Evolutionary conservation across 2,113 vertebrate species (phyloP), one percentile per base, ranked within the genome.

Genomic region (Brienomyrus longianalis): DNA sequence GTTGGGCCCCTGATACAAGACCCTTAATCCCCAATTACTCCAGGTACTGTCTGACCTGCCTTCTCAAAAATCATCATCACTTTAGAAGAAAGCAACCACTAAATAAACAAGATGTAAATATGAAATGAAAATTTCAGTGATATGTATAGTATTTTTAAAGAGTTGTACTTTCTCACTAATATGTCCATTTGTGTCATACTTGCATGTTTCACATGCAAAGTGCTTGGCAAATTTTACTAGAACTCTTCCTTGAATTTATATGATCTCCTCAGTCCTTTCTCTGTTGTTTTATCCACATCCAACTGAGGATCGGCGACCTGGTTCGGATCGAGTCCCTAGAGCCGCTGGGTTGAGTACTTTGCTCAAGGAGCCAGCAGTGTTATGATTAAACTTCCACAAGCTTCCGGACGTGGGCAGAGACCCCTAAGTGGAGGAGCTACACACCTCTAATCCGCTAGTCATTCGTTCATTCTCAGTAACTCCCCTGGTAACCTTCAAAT

Each of bases 191-290:
- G 21, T 83, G 83, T 59, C n/a, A 88, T 83, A 27, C n/a, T 35
- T 39, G 80, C 13, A 21, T 47, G 90, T 92, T 88, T 89, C 7
- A 45, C 23, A 5, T 21, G 19, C 19, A 84, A 48, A 47, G 9
- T 23, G 43, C 89, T 92, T 89, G 39, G 45, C 47, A 48, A 45
- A 7, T 47, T n/a, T 11, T 77, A 39, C 35, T 35, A 10, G 4
- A 19, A 19, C 35, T 85, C 93, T 94, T 93, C 92, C 90, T 92
- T 90, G 5, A 15, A 88, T 89, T 93, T 94, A 91, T 94, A 92
- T 92, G 91, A 93, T 8, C 92, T 93, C 93, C 91, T 95, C 93
- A 95, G 94, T 96, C 94, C 93, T 95, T 93, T 94, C 94, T 94
- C 92, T 94, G 92, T 95, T 92, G 92, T 95, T 95, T 94, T 93